These are phyloP conservation scores for Formica exsecta DNA, from an alignment of 1,140 invertebrate genomes.

Conservation along the genomic window DNA sequence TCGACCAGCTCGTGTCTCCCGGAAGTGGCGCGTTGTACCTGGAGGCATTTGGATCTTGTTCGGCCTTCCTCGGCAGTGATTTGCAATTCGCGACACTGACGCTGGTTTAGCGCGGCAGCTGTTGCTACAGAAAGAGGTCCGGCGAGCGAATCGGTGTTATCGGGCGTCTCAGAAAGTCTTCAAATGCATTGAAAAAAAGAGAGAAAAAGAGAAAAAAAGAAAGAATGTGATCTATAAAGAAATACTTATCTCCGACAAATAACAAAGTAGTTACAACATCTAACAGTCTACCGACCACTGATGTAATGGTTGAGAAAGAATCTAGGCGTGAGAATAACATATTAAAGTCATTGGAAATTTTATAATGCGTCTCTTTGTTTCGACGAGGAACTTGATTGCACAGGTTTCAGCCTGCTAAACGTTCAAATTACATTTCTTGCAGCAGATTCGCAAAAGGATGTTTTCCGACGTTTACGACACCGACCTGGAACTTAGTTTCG, in stretches of 20 bases:
- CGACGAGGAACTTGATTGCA: constrained; percentile 41
- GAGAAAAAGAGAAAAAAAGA: too few species aligned
- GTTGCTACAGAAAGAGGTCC: constrained; percentile 54
- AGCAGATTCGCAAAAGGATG: constrained; percentile 64
- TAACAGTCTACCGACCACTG: not conserved
- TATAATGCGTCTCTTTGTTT: constrained; percentile 41
- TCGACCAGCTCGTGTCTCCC: constrained; percentile 61
- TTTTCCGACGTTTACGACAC: constrained; percentile 73
- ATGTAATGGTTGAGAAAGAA: not conserved
- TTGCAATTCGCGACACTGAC: constrained; percentile 74
- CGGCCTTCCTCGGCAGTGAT: constrained; percentile 69
- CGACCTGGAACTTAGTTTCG: constrained; percentile 60
- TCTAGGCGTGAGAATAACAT: constrained; percentile 12
- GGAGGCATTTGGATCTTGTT: constrained; percentile 69
- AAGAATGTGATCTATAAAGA: not conserved
- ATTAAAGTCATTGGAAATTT: constrained; percentile 13
- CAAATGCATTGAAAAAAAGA: not conserved
- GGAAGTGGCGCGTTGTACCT: constrained; percentile 67
- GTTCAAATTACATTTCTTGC: constrained; percentile 71
- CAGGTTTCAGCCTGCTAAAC: constrained; percentile 63
- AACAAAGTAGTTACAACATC: not conserved
- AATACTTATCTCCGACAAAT: not conserved
- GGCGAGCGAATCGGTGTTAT: constrained; percentile 46
- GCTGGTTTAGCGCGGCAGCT: constrained; percentile 62
- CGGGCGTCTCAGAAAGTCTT: constrained; percentile 19